Percentiles rank a stretch among this genome's conserved stretches.
These are phyloP conservation scores for Trimorus sp. DNA, from an alignment of 2,888 invertebrate genomes.

Conservation along the genomic window DNA sequence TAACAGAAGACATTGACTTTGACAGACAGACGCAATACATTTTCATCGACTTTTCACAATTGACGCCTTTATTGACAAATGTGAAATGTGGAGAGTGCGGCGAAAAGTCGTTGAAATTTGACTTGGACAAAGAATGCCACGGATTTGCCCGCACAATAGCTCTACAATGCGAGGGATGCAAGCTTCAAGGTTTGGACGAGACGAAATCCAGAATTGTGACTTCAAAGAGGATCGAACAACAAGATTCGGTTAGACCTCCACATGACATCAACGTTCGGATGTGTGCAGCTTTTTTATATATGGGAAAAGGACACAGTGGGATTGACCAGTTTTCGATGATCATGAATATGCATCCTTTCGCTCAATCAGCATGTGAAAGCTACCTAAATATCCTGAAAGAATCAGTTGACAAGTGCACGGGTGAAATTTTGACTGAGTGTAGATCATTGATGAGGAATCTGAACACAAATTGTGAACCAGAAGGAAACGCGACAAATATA, in stretches of 20 bases:
- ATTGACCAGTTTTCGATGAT: slow-evolving; percentile 46
- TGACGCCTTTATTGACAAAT: slow-evolving; percentile 21
- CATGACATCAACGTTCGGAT: slow-evolving; percentile 53
- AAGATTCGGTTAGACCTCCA: slow-evolving; percentile 21
- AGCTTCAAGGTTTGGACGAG: slow-evolving; percentile 18
- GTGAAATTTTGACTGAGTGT: slow-evolving; percentile 29
- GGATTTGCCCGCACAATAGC: slow-evolving; percentile 34
- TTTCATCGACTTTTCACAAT: slow-evolving; percentile 18
- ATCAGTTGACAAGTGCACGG: not conserved
- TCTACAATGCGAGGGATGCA: slow-evolving; percentile 36
- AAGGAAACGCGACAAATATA: too few species aligned
- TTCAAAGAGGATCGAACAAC: slow-evolving; percentile 18
- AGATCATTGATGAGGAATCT: slow-evolving; percentile 16
- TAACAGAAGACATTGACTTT: slow-evolving; percentile 1
- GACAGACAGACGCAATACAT: slow-evolving; percentile 11
- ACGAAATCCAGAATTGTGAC: slow-evolving; percentile 20
- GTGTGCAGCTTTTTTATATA: slow-evolving; percentile 43
- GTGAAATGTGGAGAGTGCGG: slow-evolving; percentile 9
- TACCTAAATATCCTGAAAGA: slow-evolving; percentile 12
- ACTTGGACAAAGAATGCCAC: slow-evolving; percentile 15
- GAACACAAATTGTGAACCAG: not conserved
- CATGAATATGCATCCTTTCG: slow-evolving; percentile 31
- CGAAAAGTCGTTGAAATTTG: slow-evolving; percentile 28
- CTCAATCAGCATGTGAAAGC: slow-evolving; percentile 17
- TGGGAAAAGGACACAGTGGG: slow-evolving; percentile 42